Conservation (phyloP, 23 tunicate species). For the Styela plicata region DNA sequence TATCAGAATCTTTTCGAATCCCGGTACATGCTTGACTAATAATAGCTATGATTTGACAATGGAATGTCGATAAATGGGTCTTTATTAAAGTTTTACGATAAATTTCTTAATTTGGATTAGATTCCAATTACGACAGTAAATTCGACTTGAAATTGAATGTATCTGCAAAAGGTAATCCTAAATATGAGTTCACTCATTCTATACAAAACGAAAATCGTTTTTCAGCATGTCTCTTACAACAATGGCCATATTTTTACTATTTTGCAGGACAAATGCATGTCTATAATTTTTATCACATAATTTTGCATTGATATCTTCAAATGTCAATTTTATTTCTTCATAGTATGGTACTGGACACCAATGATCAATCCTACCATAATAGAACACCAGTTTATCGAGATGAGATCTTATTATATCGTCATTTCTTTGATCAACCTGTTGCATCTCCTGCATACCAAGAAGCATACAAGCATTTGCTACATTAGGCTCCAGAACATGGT, state of each 20-base stretch:
- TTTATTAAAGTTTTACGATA: no score
- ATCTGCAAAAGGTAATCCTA: no score
- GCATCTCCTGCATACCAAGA: conserved; percentile 83
- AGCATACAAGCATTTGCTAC: conserved; percentile 45
- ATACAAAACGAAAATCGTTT: no score
- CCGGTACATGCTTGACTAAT: no score
- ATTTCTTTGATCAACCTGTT: conserved; percentile 54
- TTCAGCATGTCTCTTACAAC: conserved; percentile 45
- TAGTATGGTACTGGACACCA: conserved; percentile 77
- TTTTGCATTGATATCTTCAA: conserved; percentile 18
- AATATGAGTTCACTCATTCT: no score
- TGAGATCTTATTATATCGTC: conserved; percentile 40
- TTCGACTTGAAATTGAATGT: no score
- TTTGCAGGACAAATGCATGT: conserved; percentile 72
- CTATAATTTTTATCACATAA: conserved; percentile 37
- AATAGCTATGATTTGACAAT: no score
- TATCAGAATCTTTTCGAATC: no score
- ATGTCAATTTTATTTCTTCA: conserved; percentile 22
- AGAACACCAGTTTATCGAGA: conserved; percentile 56
- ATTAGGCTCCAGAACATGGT: conserved; percentile 21
- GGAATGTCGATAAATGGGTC: no score
- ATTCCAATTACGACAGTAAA: no score
- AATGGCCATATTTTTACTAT: conserved; percentile 38
- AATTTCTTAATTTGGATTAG: no score
- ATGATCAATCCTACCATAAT: conserved; percentile 64